These are phyloP conservation scores for Glaucopsyche alexis DNA, from an alignment of 2,888 invertebrate species.

Conservation along the genomic window DNA sequence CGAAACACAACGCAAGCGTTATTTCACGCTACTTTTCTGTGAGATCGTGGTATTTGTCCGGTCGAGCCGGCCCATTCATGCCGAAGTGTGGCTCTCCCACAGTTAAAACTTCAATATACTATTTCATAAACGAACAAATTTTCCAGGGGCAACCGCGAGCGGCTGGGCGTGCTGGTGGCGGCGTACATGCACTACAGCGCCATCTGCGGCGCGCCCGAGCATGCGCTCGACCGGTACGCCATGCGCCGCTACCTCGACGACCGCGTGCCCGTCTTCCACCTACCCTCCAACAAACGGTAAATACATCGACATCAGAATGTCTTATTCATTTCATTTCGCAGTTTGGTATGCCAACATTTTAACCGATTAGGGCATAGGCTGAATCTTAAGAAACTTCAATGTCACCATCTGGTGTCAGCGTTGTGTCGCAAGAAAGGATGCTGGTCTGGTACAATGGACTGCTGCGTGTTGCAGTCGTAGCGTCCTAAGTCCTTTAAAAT, in stretches of 20 bases:
- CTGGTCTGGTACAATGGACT: no score
- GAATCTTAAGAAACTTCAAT: not conserved
- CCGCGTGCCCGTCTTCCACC: conserved; percentile 66
- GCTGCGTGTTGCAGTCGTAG: no score
- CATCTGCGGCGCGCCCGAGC: conserved; percentile 91
- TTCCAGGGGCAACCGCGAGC: conserved; percentile 89
- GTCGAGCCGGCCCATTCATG: no score
- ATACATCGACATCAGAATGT: not conserved
- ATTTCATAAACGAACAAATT: not conserved
- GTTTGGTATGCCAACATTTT: not conserved
- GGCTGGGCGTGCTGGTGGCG: conserved; percentile 92
- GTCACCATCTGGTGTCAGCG: not conserved
- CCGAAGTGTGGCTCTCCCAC: no score
- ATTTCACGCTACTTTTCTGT: no score
- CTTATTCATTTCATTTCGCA: not conserved
- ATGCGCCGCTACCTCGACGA: conserved; percentile 94
- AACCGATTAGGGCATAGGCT: not conserved
- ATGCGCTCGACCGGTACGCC: conserved; percentile 94
- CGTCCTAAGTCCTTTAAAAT: no score
- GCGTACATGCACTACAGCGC: conserved; percentile 97
- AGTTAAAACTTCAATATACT: no score
- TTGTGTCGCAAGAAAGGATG: not conserved
- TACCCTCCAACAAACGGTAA: conserved; percentile 74
- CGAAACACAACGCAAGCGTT: no score
- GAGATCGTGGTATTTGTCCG: no score